Base-by-base conservation (phyloP, 2,888 invertebrate genomes). In the Apotomis turbidana region DNA sequence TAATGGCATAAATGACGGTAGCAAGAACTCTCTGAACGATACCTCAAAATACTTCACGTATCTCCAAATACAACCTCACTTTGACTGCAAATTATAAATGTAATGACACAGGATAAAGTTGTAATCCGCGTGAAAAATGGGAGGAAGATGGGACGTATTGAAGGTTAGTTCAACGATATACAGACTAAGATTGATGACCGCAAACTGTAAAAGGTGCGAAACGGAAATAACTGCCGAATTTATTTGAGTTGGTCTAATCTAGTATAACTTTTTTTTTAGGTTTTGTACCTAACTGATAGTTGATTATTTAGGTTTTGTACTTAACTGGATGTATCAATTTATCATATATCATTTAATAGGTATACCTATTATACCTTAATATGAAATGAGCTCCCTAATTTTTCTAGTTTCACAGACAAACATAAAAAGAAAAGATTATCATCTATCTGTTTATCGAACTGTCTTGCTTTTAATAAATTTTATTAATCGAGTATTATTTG, bases 121-220 rank as follows among this genome's bases (percentile, higher is more conserved):
- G 38, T 3, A 3, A 15, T 44, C 54, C 5, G 63, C 15, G 5
- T 41, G 3, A 54, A 8, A 6, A 44, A 10, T 6, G n/a, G 41
- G 41, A 54, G 10, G 5, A 15, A 54, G 54, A 1, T 13, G 5
- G 4, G 63, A 10, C 15, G 54, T 64, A 10, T 41, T 8, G 5
- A 15, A 44, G 54, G 15, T 54, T 62, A 15, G 0, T 15, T 15
- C 9, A 6, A 27, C 5, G 27, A 49, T 52, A 36, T 46, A 59
- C 38, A 66, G 70, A 59, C 54, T 27, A 67, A 67, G 71, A 71
- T 71, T 71, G 60, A 71, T 71, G 67, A 3, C 6, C 52, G n/a
- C 46, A 54, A 46, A 38, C 44, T 66, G 46, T 51, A 52, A 46
- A 59, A 64, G 49, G 60, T 67, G 41, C 13, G 63, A 61, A 55